Base-by-base conservation (phyloP, 2,113 vertebrate species). In the Nasalis larvatus region DNA sequence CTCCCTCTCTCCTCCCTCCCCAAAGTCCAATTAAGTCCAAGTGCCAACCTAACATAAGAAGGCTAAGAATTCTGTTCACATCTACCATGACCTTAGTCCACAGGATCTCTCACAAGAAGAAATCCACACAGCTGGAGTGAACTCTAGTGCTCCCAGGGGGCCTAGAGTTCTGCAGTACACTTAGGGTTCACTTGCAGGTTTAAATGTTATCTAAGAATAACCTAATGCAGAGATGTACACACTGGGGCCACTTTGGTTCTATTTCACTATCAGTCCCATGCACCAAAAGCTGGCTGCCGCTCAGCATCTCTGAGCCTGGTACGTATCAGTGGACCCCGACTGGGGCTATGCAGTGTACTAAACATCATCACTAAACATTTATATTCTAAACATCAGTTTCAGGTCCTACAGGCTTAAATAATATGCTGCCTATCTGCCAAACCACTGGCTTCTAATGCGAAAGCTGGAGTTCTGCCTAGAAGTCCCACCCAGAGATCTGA, bases 261-360 rank as follows among this genome's bases (percentile, higher is more conserved):
- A 32, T 7, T 54, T 91, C 84, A 77, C n/a, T 23, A 18, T 30
- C 37, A 80, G 7, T 49, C 25, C 35, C 21, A 18, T 5, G 6
- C 12, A 32, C 21, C 17, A 32, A 86, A 32, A 25, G 45, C n/a
- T 7, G 14, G 32, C 4, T 3, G 32, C 12, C 12, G 8, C 18
- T 23, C 11, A 13, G 49, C 45, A 27, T 20, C 52, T 47, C 42
- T 60, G 40, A 88, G n/a, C 12, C 45, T 42, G 58, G 11, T 37
- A n/a, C 8, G 11, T 6, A 8, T 32, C 37, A 40, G 30, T 1
- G 30, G n/a, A 71, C 3, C 32, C 7, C 0, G 1, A 63, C 1
- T 25, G 16, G 95, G 68, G 68, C 47, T 0, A n/a, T 1, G 40
- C 47, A 71, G 11, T 30, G 8, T 32, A 42, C 1, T 5, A 7